Conservation (phyloP, 2,113 vertebrate genomes). For the Alaudala cheleensis region DNA sequence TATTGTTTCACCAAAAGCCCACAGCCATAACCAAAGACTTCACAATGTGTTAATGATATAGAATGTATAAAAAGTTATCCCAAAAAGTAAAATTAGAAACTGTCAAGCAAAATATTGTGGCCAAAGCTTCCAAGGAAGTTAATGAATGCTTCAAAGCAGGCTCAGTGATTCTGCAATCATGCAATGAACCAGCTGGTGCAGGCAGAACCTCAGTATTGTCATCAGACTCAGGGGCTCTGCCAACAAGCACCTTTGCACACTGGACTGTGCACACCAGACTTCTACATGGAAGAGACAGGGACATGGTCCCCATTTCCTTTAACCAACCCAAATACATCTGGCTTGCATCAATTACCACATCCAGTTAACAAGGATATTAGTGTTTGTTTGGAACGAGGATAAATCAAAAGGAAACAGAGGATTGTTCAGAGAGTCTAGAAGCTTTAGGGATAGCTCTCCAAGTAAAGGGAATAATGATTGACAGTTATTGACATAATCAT, state of each 20-base stretch:
- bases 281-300: neutral
- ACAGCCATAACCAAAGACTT: neutral
- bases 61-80: neutral
- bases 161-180: neutral
- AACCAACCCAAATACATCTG: neutral
- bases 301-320: neutral
- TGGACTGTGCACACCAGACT: neutral
- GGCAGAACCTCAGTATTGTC: neutral
- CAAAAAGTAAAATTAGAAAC: neutral
- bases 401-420: neutral
- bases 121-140: neutral
- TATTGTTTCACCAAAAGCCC: conserved; percentile 13
- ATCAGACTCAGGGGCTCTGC: neutral
- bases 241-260: neutral
- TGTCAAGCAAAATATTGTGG: neutral
- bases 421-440: neutral
- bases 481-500: neutral
- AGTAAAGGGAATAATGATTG: neutral
- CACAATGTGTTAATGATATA: neutral
- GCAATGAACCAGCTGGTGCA: neutral
- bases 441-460: neutral
- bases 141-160: neutral
- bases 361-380: neutral
- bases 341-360: neutral
- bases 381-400: neutral